phyloP scores from a whole-genome alignment of 2,797 vertebrate genomes.

The Antrozous pallidus region DNA sequence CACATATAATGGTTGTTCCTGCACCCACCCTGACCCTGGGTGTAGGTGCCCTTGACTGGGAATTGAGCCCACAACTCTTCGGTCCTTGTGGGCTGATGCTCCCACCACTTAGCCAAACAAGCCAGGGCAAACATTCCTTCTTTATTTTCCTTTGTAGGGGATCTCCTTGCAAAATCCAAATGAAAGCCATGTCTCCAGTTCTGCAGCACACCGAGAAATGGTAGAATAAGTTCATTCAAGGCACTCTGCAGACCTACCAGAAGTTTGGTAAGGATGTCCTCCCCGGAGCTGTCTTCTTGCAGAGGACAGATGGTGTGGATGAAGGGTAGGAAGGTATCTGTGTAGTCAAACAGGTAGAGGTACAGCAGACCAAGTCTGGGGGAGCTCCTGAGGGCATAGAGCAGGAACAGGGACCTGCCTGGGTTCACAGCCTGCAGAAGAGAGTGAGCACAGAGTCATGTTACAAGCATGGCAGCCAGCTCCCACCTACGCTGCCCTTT shows the following conservation, averaged over 20 bases:
- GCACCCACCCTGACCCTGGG: too few relatives aligned
- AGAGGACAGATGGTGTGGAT: conserved; percentile 92
- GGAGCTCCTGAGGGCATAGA: conserved; percentile 93
- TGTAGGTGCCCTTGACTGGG: too few relatives aligned
- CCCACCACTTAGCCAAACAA: too few relatives aligned
- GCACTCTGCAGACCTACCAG: conserved; percentile 79
- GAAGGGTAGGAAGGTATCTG: conserved; percentile 94
- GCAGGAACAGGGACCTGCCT: conserved; percentile 93
- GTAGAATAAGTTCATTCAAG: too few relatives aligned
- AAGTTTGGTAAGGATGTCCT: conserved; percentile 81
- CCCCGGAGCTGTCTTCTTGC: conserved; percentile 75
- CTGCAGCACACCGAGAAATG: too few relatives aligned
- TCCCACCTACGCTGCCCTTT: rapidly evolving
- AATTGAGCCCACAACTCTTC: too few relatives aligned
- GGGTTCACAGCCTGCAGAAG: conserved; percentile 89
- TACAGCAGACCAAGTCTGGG: conserved; percentile 88
- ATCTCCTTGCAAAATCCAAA: background rate
- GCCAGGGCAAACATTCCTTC: background rate
- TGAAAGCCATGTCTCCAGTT: background rate
- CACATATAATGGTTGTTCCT: too few relatives aligned
- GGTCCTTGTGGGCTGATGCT: too few relatives aligned
- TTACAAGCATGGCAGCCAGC: background rate
- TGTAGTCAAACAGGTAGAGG: conserved; percentile 91
- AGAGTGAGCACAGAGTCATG: background rate
- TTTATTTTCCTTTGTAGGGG: background rate